These are phyloP conservation scores for Drosophila serrata DNA, from an alignment of 1,140 invertebrate species.

Conservation along the genomic window DNA sequence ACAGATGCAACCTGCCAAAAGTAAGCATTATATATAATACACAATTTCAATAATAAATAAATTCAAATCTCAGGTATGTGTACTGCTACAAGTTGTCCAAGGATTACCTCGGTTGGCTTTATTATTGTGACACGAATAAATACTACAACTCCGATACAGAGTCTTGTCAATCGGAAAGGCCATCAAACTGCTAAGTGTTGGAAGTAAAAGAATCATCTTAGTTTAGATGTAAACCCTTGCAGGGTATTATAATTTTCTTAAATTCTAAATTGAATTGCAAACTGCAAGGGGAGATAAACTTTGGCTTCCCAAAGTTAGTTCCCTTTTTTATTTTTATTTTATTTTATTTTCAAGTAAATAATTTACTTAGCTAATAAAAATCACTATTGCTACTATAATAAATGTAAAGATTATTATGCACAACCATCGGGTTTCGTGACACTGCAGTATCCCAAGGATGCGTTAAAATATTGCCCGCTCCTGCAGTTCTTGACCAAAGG, in stretches of 20 bases:
- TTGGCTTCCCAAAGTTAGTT: no score
- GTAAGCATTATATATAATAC: constrained; percentile 26
- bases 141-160: constrained; percentile 56
- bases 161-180: constrained; percentile 40
- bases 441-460: background rate
- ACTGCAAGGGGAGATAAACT: no score
- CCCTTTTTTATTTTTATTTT: background rate
- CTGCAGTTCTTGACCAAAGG: constrained; percentile 18
- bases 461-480: constrained; percentile 6
- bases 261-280: no score
- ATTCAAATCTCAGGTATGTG: constrained; percentile 53
- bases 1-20: constrained; percentile 57
- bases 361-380: background rate
- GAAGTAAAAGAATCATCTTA: no score
- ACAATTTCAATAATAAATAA: background rate
- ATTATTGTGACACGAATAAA: constrained; percentile 50
- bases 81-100: constrained; percentile 56
- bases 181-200: constrained; percentile 40
- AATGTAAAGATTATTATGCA: background rate
- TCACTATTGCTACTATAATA: background rate
- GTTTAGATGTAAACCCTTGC: no score
- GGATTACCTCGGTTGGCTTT: constrained; percentile 64
- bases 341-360: background rate
- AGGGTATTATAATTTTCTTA: no score
- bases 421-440: constrained; percentile 4